Percentiles rank a stretch among this genome's conserved stretches.
Evolutionary conservation across 2,113 vertebrate species (phyloP).

Genomic region (Todiramphus chloris): DNA sequence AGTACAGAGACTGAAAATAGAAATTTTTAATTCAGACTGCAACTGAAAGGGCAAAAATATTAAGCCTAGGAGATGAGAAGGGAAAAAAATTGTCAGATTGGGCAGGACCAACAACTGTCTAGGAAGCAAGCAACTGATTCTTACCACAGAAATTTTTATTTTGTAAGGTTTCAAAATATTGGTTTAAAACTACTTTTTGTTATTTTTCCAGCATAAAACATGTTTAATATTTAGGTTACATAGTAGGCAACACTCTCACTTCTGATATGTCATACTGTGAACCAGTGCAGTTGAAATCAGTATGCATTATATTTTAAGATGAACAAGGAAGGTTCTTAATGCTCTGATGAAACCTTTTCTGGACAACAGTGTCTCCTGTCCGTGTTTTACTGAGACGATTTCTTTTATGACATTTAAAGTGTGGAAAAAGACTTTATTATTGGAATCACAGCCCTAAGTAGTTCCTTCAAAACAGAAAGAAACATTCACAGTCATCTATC

Average conservation of each 20-base stretch:
- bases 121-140: neutral
- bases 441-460: neutral
- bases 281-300: neutral
- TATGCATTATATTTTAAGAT: neutral
- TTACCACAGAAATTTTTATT: neutral
- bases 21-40: neutral
- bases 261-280: neutral
- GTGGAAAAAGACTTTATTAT: neutral
- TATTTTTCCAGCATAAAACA: neutral
- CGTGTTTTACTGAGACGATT: neutral
- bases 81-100: neutral
- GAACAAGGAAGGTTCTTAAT: neutral
- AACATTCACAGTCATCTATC: neutral
- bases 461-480: neutral
- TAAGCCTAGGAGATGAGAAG: neutral
- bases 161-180: neutral
- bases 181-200: neutral
- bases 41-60: neutral
- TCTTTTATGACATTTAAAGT: neutral
- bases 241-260: neutral
- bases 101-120: neutral
- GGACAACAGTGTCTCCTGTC: neutral
- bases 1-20: neutral
- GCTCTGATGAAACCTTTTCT: neutral
- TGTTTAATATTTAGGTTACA: neutral